A percentile compares a stretch with the other conserved stretches of the same genome.
Conservation (phyloP, 2,797 vertebrate species). For the Pangasius sanitwongsei region DNA sequence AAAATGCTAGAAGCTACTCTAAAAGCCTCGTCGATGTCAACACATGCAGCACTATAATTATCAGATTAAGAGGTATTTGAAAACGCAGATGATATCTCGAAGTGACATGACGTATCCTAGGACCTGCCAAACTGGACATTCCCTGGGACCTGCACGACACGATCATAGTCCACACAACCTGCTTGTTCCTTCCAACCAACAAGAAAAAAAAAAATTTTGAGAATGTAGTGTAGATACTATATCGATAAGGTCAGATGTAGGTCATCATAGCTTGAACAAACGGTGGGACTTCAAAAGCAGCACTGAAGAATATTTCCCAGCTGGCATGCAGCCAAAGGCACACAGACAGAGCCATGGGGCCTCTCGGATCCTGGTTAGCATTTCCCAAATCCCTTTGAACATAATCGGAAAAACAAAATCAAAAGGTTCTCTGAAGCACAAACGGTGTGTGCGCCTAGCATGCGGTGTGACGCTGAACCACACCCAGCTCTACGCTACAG, state of each 20-base stretch:
- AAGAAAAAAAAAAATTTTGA: background rate
- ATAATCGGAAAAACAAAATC: background rate
- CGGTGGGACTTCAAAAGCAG: slow-evolving; percentile 7
- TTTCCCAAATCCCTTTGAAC: background rate
- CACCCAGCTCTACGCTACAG: background rate
- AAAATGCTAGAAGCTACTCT: slow-evolving; percentile 29
- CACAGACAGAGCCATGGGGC: background rate
- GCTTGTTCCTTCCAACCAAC: no score
- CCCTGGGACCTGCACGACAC: background rate
- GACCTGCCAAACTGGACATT: background rate
- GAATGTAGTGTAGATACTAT: background rate
- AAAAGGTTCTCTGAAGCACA: background rate
- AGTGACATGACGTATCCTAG: slow-evolving; percentile 61
- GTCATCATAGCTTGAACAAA: background rate
- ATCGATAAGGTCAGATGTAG: background rate
- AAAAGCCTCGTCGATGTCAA: slow-evolving; percentile 64
- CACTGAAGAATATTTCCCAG: slow-evolving; percentile 19
- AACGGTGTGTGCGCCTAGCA: background rate
- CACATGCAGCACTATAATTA: slow-evolving; percentile 68
- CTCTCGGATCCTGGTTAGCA: background rate
- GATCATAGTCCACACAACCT: background rate
- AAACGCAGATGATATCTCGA: slow-evolving; percentile 71
- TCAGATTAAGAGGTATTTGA: slow-evolving; percentile 80
- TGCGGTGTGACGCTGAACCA: background rate
- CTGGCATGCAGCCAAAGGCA: slow-evolving; percentile 15